phyloP scores from a whole-genome alignment of 2,113 vertebrate species.

The Furnarius figulus region DNA sequence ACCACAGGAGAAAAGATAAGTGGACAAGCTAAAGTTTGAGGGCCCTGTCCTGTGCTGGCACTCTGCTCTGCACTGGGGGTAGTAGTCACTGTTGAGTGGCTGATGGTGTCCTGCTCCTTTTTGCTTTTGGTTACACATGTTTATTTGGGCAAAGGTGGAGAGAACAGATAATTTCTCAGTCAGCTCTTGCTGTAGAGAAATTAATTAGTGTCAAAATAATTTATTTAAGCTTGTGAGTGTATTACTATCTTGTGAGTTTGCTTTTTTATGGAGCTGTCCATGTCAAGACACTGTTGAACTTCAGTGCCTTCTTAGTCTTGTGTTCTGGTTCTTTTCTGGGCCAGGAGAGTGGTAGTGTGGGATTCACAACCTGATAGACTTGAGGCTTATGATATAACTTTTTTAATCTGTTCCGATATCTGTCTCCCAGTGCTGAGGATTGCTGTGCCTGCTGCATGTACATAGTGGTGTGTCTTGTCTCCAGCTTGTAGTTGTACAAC shows the following conservation, averaged over 20 bases:
- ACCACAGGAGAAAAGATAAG: background rate
- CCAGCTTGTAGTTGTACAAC: background rate
- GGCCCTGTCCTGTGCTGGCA: background rate
- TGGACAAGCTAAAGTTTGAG: background rate
- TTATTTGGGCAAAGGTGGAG: background rate
- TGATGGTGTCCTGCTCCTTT: background rate
- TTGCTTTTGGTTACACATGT: background rate
- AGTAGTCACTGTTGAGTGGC: background rate
- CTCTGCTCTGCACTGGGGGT: background rate
- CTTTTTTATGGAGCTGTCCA: accelerated
- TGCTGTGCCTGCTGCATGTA: accelerated
- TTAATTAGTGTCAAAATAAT: background rate
- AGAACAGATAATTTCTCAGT: background rate
- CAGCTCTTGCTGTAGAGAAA: background rate
- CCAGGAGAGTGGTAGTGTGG: background rate
- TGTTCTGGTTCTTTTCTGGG: background rate
- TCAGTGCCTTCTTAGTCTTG: background rate
- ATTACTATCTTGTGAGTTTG: background rate
- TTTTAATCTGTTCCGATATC: background rate
- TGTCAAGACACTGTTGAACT: background rate
- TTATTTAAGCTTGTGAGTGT: background rate
- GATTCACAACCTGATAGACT: background rate
- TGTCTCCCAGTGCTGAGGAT: background rate
- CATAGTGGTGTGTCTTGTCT: background rate
- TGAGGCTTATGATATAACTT: background rate